Evolutionary conservation across 2,797 vertebrate genomes (phyloP), one percentile per base, ranked within the genome.

Genomic region (Taenioides sp.): DNA sequence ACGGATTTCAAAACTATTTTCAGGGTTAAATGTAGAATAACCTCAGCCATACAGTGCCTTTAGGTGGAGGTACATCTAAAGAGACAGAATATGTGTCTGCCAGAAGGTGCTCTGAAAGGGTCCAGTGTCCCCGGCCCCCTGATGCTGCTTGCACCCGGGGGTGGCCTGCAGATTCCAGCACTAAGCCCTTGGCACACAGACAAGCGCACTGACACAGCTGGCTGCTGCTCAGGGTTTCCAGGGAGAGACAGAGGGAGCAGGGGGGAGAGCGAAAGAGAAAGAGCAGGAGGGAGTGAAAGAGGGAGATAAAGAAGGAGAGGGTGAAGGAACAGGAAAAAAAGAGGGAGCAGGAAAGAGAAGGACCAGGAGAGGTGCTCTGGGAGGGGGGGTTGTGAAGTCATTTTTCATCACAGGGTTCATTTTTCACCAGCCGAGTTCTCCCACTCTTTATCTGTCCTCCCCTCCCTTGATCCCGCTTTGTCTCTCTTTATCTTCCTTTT

Each of bases 101-200:
- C 64, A 65, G 61, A 63, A 63, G 61, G 61, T 63, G 34, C 61
- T 40, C 23, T 65, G 64, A 65, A 65, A 65, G 64, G 43, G 64
- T 47, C 64, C 18, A 49, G 52, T 28, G 54, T 78, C 80, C 5
- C 25, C 27, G 78, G 65, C 62, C 57, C 80, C 74, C 76, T 82
- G 76, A 84, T 91, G 89, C 79, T 91, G 89, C 90, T 27, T 89
- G 91, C 95, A 95, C 95, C 93, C 89, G 84, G 94, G 94, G 96
- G 96, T 96, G 92, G 95, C 96, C 95, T 91, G 92, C 91, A 96
- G 96, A 98, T 98, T 98, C 97, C 97, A 97, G 95, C 92, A 96
- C 95, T 98, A 96, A 96, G 95, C 96, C 96, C 94, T 97, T 98
- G 97, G 97, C 96, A 96, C 94, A 94, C 94, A 95, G 94, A 95